A percentile compares a stretch with the other conserved stretches of the same genome.
Evolutionary conservation across 2,113 vertebrate genomes (phyloP).

Genomic region (Heteronetta atricapilla): DNA sequence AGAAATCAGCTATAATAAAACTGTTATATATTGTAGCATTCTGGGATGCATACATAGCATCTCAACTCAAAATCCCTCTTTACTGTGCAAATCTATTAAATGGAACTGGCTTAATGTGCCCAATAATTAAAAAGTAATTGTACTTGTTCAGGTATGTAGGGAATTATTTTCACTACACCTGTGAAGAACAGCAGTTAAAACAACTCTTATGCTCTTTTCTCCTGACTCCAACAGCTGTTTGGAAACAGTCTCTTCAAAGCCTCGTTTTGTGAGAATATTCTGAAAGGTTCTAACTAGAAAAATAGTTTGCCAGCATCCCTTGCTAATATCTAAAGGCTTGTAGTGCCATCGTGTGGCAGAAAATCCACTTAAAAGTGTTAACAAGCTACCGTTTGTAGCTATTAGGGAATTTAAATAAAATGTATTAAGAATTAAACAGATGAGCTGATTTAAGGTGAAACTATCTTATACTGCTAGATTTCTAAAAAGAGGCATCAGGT

Average conservation of each 20-base stretch:
- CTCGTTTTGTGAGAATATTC: not conserved
- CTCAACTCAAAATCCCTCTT: not conserved
- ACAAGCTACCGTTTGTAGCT: rapidly evolving
- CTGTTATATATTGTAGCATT: not conserved
- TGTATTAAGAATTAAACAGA: not conserved
- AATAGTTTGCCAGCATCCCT: rapidly evolving
- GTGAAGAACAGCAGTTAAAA: not conserved
- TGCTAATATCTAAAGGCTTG: constrained; percentile 6
- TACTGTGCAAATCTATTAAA: not conserved
- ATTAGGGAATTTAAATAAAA: not conserved
- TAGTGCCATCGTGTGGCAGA: constrained; percentile 66
- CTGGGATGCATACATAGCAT: not conserved
- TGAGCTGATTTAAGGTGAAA: not conserved
- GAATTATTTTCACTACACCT: not conserved
- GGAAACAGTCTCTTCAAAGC: not conserved
- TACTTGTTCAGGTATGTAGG: not conserved
- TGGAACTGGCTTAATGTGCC: not conserved
- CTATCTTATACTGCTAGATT: not conserved
- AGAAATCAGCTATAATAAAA: constrained; percentile 14
- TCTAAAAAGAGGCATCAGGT: not conserved
- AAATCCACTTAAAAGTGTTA: not conserved
- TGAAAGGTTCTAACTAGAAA: not conserved
- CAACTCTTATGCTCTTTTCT: not conserved
- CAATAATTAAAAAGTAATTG: not conserved
- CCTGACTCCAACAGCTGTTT: not conserved